A percentile compares a stretch with the other conserved stretches of the same genome.
phyloP scores from a whole-genome alignment of 2,888 invertebrate genomes.

The Drosophila monieri region DNA sequence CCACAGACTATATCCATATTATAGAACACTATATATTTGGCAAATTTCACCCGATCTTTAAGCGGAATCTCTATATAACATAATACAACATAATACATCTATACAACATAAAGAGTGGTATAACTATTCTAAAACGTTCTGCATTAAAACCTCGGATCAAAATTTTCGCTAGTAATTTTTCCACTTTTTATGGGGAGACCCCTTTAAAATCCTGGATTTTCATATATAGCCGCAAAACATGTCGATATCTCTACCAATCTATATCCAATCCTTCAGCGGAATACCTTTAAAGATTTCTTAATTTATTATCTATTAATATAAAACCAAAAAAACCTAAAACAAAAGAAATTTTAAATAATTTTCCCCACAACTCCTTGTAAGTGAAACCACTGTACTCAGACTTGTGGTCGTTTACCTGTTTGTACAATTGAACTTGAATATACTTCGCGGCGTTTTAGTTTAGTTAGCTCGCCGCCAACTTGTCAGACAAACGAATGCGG shows the following conservation, averaged over 20 bases:
- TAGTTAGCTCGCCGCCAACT: conserved; percentile 64
- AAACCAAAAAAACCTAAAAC: too few relatives aligned
- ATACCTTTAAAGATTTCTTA: neutral
- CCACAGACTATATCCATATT: neutral
- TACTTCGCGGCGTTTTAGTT: conserved; percentile 47
- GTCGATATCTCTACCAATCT: too few relatives aligned
- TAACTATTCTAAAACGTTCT: too few relatives aligned
- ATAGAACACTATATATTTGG: neutral
- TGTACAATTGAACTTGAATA: conserved; percentile 74
- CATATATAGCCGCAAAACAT: neutral
- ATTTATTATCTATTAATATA: too few relatives aligned
- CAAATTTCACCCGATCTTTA: neutral
- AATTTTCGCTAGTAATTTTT: too few relatives aligned
- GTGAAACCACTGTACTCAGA: conserved; percentile 16
- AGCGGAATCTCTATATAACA: too few relatives aligned
- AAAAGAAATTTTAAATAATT: neutral
- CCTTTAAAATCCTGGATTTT: too few relatives aligned
- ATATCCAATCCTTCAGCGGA: neutral
- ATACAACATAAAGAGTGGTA: too few relatives aligned
- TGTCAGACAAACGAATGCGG: conserved; percentile 65
- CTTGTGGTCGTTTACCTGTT: conserved; percentile 61
- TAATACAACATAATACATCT: too few relatives aligned
- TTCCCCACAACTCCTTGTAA: neutral
- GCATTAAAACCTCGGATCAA: too few relatives aligned
- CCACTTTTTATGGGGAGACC: too few relatives aligned